Conservation (phyloP, 1,140 invertebrate species). For the Lordiphosa collinella region DNA sequence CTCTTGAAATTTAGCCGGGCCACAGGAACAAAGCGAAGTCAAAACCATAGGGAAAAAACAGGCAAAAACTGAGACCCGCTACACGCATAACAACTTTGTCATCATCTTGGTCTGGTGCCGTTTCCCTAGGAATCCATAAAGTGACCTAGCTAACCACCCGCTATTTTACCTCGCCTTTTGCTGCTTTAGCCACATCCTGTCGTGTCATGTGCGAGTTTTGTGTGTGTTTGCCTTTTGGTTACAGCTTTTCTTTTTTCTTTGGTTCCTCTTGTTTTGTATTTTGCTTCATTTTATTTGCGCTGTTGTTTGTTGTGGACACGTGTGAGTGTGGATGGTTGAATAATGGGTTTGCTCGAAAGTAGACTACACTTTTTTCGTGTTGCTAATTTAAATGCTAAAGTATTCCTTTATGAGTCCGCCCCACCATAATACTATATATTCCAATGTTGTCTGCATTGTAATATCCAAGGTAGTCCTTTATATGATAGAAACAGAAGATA, state of each 20-base stretch:
- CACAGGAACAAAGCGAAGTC: slow-evolving; percentile 4
- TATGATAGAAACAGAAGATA: too few species aligned
- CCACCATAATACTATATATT: too few species aligned
- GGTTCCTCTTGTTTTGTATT: slow-evolving; percentile 15
- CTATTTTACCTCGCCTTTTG: slow-evolving; percentile 1
- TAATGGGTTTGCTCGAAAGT: slow-evolving; percentile 5
- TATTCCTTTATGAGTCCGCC: too few species aligned
- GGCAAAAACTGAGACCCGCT: slow-evolving; percentile 11
- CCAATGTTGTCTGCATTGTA: too few species aligned
- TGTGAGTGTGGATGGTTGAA: not conserved
- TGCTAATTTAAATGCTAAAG: too few species aligned
- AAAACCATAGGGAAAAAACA: slow-evolving; percentile 9
- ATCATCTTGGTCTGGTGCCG: slow-evolving; percentile 3
- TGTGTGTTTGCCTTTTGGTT: slow-evolving; percentile 44
- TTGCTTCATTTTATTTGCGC: not conserved
- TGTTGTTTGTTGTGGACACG: not conserved
- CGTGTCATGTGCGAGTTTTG: slow-evolving; percentile 37
- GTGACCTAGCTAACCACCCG: slow-evolving; percentile 7
- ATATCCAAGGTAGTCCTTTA: too few species aligned
- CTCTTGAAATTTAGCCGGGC: slow-evolving; percentile 20
- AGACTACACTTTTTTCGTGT: too few species aligned
- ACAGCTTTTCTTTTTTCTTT: slow-evolving; percentile 29
- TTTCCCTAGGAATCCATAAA: slow-evolving; percentile 5
- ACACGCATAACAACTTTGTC: slow-evolving; percentile 45
- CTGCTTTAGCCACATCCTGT: slow-evolving; percentile 26